Evolutionary conservation across 1,140 invertebrate species (phyloP).

Genomic region (Brachionus calyciflorus): DNA sequence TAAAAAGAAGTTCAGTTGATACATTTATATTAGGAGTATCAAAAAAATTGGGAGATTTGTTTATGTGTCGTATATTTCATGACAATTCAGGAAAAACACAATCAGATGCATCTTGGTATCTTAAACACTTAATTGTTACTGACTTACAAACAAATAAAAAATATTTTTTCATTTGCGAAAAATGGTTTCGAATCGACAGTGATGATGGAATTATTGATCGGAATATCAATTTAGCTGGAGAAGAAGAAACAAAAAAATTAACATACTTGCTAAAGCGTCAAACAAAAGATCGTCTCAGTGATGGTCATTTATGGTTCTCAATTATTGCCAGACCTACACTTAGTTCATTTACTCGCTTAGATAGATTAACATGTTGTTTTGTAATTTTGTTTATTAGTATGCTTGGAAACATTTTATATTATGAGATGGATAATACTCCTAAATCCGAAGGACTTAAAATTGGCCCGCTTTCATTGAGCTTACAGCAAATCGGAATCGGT

Average conservation of each 20-base stretch:
- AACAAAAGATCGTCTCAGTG: constrained; percentile 8
- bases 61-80: constrained; percentile 64
- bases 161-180: constrained; percentile 60
- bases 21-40: constrained; percentile 63
- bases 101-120: constrained; percentile 63
- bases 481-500: constrained; percentile 38
- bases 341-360: constrained; percentile 30
- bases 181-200: constrained; percentile 59
- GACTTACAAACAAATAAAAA: constrained; percentile 65
- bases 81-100: constrained; percentile 64
- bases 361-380: constrained; percentile 29
- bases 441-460: background rate
- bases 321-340: constrained; percentile 10
- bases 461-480: background rate
- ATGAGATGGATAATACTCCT: background rate
- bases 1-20: constrained; percentile 58
- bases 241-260: background rate
- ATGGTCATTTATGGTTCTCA: constrained; percentile 38
- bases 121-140: constrained; percentile 62
- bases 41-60: constrained; percentile 63
- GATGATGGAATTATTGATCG: constrained; percentile 60
- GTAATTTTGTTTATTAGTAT: constrained; percentile 24
- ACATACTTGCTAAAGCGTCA: background rate
- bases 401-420: constrained; percentile 38
- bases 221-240: constrained; percentile 50